Percentiles rank a stretch among this genome's conserved stretches.
Evolutionary conservation across 2,113 vertebrate species (phyloP).

Genomic region (Strix uralensis): DNA sequence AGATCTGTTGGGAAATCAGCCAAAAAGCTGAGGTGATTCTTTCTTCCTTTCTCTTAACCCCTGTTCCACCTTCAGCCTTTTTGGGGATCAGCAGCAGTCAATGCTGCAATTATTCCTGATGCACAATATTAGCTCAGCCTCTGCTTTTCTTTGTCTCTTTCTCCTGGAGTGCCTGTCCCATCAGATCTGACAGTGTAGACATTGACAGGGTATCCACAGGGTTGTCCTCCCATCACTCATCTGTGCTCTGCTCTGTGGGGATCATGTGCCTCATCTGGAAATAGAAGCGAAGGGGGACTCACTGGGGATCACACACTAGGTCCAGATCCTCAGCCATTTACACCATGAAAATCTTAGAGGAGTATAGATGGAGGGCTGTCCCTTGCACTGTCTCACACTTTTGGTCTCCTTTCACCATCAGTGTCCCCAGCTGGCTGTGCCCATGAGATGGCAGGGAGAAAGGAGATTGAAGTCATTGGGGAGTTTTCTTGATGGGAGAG

Average conservation of each 20-base stretch:
- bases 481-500: not conserved
- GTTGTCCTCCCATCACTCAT: not conserved
- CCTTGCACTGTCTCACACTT: not conserved
- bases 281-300: not conserved
- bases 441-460: not conserved
- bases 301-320: not conserved
- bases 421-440: not conserved
- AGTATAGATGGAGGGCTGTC: not conserved
- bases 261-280: not conserved
- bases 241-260: not conserved
- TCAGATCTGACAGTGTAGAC: not conserved
- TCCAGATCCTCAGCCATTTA: not conserved
- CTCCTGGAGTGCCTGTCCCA: not conserved
- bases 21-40: not conserved
- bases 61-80: not conserved
- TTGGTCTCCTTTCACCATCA: not conserved
- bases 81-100: not conserved
- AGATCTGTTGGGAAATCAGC: not conserved
- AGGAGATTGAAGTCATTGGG: not conserved
- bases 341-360: not conserved
- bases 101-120: not conserved
- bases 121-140: not conserved
- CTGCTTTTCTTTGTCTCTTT: not conserved
- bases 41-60: not conserved
- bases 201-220: not conserved